Base-by-base conservation (phyloP, 2,797 vertebrate genomes). In the Hozukius guyotensis region DNA sequence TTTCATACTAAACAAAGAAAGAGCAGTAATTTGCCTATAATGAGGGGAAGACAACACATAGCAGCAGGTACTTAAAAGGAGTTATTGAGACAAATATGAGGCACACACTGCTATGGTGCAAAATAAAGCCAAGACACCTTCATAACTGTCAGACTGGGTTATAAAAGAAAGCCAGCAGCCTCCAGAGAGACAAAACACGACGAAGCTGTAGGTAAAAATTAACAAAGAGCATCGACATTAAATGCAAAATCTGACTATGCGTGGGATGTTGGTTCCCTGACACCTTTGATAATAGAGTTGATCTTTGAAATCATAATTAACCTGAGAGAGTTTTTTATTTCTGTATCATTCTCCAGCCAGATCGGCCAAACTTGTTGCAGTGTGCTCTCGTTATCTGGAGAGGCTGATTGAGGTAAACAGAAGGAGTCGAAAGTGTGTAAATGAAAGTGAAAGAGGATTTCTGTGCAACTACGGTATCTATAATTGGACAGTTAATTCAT, bases 21-120 rank as follows among this genome's bases (percentile, higher is more conserved):
- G 77, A 85, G 74, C 68, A 27, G 78, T 93, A 85, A 94, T 93
- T 92, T 91, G 77, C 82, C 67, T 59, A 85, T 93, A 93, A 94
- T 89, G 86, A 94, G 87, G 77, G 24, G 62, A 73, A 86, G 88
- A 91, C 70, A 79, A 77, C 80, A 72, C 76, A 62, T 67, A 87
- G 75, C 81, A 85, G 86, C 87, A 88, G 80, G 72, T 82, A 82
- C 78, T 84, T 91, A 86, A 89, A 87, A 80, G 53, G 86, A 91
- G 82, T 84, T 85, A 87, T 84, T 85, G 81, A 90, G 77, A 88
- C 69, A 86, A 89, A 86, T 82, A 81, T 83, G 68, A 90, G 83
- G 77, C 53, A 70, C 55, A 70, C 72, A 65, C 80, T 62, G 70
- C 68, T 56, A 55, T 60, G 42, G 75, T 84, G 73, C 75, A 72